These are phyloP conservation scores for Buphagus erythrorhynchus DNA, from an alignment of 2,797 vertebrate species.

Conservation along the genomic window DNA sequence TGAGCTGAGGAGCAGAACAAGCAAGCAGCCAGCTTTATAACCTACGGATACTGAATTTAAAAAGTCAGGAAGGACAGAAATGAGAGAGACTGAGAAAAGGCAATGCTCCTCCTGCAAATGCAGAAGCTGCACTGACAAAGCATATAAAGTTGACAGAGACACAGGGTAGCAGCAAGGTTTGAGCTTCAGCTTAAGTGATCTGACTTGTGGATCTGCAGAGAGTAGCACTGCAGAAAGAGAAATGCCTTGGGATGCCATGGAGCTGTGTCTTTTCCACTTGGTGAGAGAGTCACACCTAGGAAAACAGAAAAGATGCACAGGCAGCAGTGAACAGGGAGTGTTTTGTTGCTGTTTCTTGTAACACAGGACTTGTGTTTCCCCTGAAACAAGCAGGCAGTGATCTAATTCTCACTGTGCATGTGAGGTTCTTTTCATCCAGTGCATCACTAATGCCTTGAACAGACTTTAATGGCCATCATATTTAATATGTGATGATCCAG, in stretches of 20 bases:
- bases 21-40: conserved; percentile 41
- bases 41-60: not conserved
- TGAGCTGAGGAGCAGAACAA: conserved; percentile 26
- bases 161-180: not conserved
- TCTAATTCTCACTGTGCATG: not conserved
- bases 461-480: not conserved
- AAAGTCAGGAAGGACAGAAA: not conserved
- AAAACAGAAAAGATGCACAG: not conserved
- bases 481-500: not conserved
- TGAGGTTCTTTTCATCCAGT: not conserved
- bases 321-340: not conserved
- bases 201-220: not conserved
- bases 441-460: not conserved
- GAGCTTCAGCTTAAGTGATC: not conserved
- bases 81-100: not conserved
- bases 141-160: not conserved
- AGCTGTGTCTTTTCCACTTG: not conserved
- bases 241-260: not conserved
- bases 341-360: not conserved
- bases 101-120: not conserved
- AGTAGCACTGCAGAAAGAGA: not conserved
- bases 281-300: not conserved
- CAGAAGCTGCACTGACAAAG: not conserved
- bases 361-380: not conserved
- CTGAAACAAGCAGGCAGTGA: not conserved